Conservation (phyloP, 2,113 vertebrate genomes). For the Ophthalmotilapia sp. region DNA sequence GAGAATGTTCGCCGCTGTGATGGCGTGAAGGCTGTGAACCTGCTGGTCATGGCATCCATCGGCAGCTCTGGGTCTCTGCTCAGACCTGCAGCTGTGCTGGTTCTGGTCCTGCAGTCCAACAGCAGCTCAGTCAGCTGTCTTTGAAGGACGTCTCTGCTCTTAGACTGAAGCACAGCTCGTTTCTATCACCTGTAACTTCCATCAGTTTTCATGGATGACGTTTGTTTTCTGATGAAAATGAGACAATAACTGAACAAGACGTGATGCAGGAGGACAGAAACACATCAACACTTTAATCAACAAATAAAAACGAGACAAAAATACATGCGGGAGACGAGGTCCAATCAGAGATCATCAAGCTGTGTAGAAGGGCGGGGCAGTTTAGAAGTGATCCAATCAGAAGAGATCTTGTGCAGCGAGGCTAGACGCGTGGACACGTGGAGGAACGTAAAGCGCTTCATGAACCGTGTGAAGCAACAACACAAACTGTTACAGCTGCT, state of each 20-base stretch:
- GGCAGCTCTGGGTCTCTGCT: accelerated
- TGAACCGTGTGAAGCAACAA: not conserved
- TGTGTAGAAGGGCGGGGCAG: not conserved
- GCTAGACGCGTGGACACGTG: accelerated
- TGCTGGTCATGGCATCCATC: not conserved
- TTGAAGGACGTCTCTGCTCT: not conserved
- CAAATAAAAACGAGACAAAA: not conserved
- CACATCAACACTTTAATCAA: not conserved
- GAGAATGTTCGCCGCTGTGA: not conserved
- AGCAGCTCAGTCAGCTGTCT: not conserved
- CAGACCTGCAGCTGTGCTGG: not conserved
- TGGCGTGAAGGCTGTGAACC: not conserved
- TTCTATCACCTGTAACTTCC: not conserved
- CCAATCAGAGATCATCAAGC: not conserved
- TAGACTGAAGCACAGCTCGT: not conserved
- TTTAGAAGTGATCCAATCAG: not conserved
- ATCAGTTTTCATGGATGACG: not conserved
- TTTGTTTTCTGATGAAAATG: not conserved
- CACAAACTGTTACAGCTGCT: not conserved
- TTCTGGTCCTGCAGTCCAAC: not conserved
- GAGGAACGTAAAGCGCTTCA: accelerated
- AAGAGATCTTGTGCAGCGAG: accelerated
- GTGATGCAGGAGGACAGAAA: not conserved
- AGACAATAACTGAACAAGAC: not conserved
- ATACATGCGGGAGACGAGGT: accelerated